Evolutionary conservation across 2,113 vertebrate species (phyloP), one percentile per base, ranked within the genome.

Genomic region (Tylochromis polylepis): DNA sequence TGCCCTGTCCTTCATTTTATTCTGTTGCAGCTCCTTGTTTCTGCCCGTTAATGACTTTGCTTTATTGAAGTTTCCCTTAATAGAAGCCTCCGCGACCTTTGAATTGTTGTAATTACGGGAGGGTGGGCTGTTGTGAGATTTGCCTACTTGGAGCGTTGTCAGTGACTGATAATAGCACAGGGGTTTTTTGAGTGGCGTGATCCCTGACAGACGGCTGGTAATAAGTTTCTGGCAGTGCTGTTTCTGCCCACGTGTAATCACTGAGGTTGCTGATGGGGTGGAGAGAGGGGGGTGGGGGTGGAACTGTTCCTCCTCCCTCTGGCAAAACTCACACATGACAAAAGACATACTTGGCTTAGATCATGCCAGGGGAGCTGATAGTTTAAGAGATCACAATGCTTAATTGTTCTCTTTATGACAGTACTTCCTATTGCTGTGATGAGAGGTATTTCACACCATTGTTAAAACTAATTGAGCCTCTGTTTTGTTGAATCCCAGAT

Each of bases 401-500:
- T 91, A 90, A 94, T 91, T 90, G 87, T 81, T 85, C 83, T 88
- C 80, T 91, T 94, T 92, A 94, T 88, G 88, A 87, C 88, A 89
- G 57, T 72, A 41, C 57, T 82, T 94, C 85, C 88, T 87, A 57
- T 67, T 85, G 85, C 11, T 6, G 87, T 72, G 82, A 89, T 84
- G 90, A 88, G 91, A 88, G 70, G 20, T 87, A 79, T 88, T 93
- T 94, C 88, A 89, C 88, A 82, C 85, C 83, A 84, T 62, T 90
- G 88, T 89, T 88, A 82, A 84, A 91, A 81, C 86, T 80, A 91
- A 92, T 87, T 88, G 81, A 88, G 87, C 88, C 78, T 92, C 70
- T 11, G 22, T 81, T 87, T 92, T 85, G 85, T 79, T 87, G 78
- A 84, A 75, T 78, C 51, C 70, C 34, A 82, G 79, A 75, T 46